Base-by-base conservation (phyloP, 2,888 invertebrate genomes). In the Frankliniella fusca region DNA sequence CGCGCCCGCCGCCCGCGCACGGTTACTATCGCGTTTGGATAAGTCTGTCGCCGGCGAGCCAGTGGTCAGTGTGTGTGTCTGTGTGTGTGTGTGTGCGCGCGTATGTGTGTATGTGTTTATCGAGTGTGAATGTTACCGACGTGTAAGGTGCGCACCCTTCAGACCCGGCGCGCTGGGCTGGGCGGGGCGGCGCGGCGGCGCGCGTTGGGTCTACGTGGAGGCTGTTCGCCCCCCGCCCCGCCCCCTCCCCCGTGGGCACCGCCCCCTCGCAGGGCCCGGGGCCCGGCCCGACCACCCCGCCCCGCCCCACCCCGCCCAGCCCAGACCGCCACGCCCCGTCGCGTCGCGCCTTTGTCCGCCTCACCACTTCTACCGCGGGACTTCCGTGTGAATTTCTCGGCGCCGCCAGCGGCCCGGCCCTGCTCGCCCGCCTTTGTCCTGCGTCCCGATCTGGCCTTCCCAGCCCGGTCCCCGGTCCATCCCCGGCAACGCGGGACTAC, bases 1-100 rank as follows among this genome's bases (percentile, higher is more conserved):
- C 65, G 38, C 80, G 80, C 54, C 48, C 81, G 70, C 70, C 81
- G 54, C 15, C 54, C 54, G 54, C 15, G 54, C 5, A 38, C 38
- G 38, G 38, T 38, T 5, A 38, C 54, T 7, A 5, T 20, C 54
- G 54, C 54, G 54, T 18, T 54, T 15, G 54, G 12, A 18, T 54
- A 15, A 54, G 54, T 12, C 15, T 54, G 12, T 12, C 38, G 38
- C 38, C 38, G 38, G 12, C 15, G 54, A 15, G 54, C 54, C 15
- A 12, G 54, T 54, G 54, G 54, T 54, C 18, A 5, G 54, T 12
- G 54, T 12, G 54, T 54, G 54, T 54, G 54, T 54, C 15, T 54
- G 54, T 54, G 54, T 54, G 54, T 12, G 54, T 54, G 54, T 54
- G 54, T 1, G 54, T 12, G 54, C 0, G 54, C 15, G 54, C 15